These are phyloP conservation scores for Ommatoiulus sabulosus DNA, from an alignment of 2,888 invertebrate species.

Conservation along the genomic window DNA sequence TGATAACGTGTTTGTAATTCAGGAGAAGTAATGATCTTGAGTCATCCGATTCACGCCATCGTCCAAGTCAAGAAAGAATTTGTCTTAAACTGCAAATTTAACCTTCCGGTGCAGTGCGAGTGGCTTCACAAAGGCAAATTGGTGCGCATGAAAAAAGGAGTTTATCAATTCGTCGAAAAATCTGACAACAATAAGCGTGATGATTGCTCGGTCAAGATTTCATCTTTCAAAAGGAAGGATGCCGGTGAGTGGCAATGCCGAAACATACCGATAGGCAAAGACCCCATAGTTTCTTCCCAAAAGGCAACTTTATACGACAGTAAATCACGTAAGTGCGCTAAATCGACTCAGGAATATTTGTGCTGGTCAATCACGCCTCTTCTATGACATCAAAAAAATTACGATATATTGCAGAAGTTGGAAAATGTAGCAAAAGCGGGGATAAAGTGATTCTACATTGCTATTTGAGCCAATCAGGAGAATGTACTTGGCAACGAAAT, in stretches of 20 bases:
- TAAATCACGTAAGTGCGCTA: background rate
- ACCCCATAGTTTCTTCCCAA: background rate
- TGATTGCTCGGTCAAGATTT: background rate
- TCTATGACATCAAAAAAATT: background rate
- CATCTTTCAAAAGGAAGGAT: conserved; percentile 1
- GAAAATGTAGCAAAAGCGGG: background rate
- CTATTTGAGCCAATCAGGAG: background rate
- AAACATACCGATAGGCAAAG: background rate
- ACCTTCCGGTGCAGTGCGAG: conserved; percentile 27
- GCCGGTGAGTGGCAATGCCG: conserved; percentile 11
- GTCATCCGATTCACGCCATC: conserved; percentile 11
- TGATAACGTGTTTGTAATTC: background rate
- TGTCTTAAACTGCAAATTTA: conserved; percentile 19
- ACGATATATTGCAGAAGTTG: background rate
- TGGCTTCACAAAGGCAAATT: conserved; percentile 23
- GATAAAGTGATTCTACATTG: conserved; percentile 2
- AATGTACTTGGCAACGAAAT: background rate
- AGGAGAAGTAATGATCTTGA: background rate
- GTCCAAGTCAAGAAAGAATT: background rate
- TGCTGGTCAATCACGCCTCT: background rate
- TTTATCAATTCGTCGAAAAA: conserved; percentile 3
- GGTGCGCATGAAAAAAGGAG: background rate
- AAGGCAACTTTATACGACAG: background rate
- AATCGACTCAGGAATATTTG: background rate
- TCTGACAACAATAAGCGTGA: background rate